phyloP scores from a whole-genome alignment of 2,797 vertebrate species.

The Myripristis murdjan region DNA sequence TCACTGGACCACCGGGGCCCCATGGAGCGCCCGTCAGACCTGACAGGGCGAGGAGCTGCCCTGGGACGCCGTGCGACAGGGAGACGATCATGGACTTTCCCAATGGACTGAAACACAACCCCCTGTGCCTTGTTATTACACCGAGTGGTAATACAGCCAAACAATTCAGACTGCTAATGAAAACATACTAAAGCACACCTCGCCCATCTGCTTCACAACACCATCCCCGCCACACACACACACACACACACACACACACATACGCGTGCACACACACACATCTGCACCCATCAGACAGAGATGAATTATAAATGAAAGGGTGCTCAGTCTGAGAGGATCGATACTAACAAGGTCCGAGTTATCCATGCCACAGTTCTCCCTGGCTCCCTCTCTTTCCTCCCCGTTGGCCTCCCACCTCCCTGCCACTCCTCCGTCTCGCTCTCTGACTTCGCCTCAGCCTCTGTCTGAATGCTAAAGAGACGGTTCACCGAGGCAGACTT shows the following conservation, averaged over 20 bases:
- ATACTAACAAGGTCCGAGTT: conserved; percentile 84
- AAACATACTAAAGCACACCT: conserved; percentile 56
- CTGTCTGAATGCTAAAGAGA: conserved; percentile 34
- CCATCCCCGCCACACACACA: conserved; percentile 30
- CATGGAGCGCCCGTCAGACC: conserved; percentile 35
- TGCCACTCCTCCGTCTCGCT: conserved; percentile 22
- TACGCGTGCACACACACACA: too few relatives aligned
- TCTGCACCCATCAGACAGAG: conserved; percentile 65
- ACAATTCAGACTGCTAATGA: conserved; percentile 60
- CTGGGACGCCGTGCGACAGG: background rate
- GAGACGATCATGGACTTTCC: background rate
- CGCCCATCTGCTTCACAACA: background rate
- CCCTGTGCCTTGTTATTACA: conserved; percentile 48
- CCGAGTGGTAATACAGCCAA: conserved; percentile 30
- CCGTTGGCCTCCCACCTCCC: conserved; percentile 10
- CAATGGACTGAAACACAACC: conserved; percentile 16
- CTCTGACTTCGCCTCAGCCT: conserved; percentile 1
- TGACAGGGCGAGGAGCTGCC: conserved; percentile 22
- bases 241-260: too few relatives aligned
- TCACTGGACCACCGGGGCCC: conserved; percentile 17
- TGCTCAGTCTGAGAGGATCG: conserved; percentile 79
- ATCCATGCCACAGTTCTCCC: conserved; percentile 60
- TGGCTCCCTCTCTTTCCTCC: conserved; percentile 14
- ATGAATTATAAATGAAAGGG: conserved; percentile 85
- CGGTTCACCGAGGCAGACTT: conserved; percentile 39